Evolutionary conservation across 2,888 invertebrate genomes (phyloP), one percentile per base, ranked within the genome.

Genomic region (Pocota personata): DNA sequence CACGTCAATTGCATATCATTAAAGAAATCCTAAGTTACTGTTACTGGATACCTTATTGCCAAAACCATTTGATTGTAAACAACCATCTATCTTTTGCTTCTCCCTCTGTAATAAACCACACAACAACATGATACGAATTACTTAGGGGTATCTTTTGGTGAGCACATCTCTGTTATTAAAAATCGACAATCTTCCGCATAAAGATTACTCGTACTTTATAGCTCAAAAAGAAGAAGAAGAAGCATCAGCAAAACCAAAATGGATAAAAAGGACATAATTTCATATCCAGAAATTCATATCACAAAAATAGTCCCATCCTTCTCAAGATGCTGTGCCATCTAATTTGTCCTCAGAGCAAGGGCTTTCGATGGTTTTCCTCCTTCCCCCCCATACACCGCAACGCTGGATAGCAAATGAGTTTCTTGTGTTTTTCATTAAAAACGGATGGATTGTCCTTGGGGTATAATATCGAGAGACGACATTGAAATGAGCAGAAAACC

Each of bases 341-440:
- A 83, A 83, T 78, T 83, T 83, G 78, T 57, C 69, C 62, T 62
- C 48, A 12, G 75, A 75, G 55, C 67, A 16, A 40, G 32, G 58
- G 30, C 62, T 71, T 50, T 69, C n/a, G 10, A 43, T 52, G 14
- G 6, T 6, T n/a, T 48, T 27, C 19, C 16, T 0, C 21, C 21
- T 48, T 27, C 19, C 16, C 0, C 21, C 21, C n/a, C 8, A 6
- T 16, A 27, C 10, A 40, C 60, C 60, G 35, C 32, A 35, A n/a
- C 21, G 60, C 27, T 66, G 78, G 73, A 83, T 62, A 67, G 62
- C 83, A 83, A 78, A 83, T 83, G 83, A 83, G 83, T 83, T 83
- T 83, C 83, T 83, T 83, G 83, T 83, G 83, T 83, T 83, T 83
- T 83, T 83, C 83, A 83, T 83, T 83, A 83, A 83, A 83, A 83